Conservation (phyloP, 2,797 vertebrate species). For the Cirrhinus molitorella region DNA sequence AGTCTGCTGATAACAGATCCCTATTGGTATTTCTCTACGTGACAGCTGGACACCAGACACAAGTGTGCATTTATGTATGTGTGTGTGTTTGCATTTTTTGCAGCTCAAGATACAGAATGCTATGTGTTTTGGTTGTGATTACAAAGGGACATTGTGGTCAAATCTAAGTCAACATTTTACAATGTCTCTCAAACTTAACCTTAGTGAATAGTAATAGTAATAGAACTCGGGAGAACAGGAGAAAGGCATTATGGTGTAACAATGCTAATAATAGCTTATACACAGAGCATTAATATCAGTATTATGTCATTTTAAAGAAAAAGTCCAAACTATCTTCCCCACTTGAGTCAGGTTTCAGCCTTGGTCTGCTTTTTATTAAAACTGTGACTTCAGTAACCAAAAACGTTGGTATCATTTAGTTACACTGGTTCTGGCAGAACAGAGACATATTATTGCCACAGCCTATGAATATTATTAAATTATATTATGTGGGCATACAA, state of each 20-base stretch:
- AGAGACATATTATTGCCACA: constrained; percentile 29
- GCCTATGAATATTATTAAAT: too few species aligned
- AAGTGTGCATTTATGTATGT: constrained; percentile 11
- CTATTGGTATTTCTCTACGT: constrained; percentile 18
- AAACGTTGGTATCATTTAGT: constrained; percentile 69
- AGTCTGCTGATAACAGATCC: constrained; percentile 58
- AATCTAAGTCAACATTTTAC: background rate
- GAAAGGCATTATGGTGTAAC: background rate
- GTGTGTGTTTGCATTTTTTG: constrained; percentile 17
- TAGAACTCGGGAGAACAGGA: background rate
- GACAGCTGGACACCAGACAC: constrained; percentile 22
- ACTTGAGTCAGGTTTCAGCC: background rate
- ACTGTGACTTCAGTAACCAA: constrained; percentile 66
- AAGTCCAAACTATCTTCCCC: background rate
- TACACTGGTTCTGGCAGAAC: constrained; percentile 46
- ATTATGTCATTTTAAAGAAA: background rate
- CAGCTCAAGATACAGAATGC: background rate
- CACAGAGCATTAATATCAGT: background rate
- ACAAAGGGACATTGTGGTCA: background rate
- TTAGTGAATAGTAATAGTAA: constrained; percentile 15
- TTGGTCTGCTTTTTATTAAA: constrained; percentile 13
- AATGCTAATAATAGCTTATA: background rate
- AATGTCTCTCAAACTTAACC: constrained; percentile 7
- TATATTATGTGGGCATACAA: background rate
- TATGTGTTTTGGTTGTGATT: background rate